Conservation (phyloP, 2,888 invertebrate genomes). For the Mythimna loreyi region DNA sequence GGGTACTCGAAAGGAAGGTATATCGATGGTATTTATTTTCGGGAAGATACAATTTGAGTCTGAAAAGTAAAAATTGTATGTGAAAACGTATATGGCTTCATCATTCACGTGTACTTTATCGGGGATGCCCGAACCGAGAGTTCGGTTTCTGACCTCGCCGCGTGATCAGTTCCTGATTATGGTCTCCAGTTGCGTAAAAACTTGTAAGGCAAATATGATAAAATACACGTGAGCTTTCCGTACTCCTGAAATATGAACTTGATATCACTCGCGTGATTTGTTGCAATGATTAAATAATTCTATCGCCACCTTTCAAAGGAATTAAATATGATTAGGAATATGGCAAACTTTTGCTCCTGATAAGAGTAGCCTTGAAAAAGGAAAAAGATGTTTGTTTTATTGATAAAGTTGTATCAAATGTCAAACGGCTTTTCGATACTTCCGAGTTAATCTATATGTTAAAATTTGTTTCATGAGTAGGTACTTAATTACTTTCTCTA, state of each 20-base stretch:
- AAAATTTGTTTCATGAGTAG: neutral
- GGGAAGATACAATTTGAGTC: neutral
- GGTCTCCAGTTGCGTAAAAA: conserved; percentile 22
- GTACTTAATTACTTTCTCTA: neutral
- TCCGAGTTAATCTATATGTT: neutral
- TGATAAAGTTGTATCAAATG: neutral
- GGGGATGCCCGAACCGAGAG: conserved; percentile 35
- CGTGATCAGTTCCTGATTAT: conserved; percentile 45
- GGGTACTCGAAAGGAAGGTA: no score
- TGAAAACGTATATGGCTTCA: neutral
- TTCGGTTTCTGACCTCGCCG: conserved; percentile 42
- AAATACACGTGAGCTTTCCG: conserved; percentile 22
- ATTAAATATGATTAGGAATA: conserved; percentile 16
- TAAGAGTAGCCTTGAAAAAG: neutral
- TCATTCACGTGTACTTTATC: conserved; percentile 34
- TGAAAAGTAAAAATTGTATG: neutral
- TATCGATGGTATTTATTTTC: conserved; percentile 1
- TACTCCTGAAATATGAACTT: conserved; percentile 9
- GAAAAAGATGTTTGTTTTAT: neutral
- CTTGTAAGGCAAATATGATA: conserved; percentile 21
- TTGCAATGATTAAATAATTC: neutral
- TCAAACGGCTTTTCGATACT: neutral
- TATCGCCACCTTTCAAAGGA: conserved; percentile 5
- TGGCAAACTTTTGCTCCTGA: neutral
- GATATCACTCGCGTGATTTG: neutral